phyloP scores from a whole-genome alignment of 1,140 invertebrate species.

The Atta colombica region DNA sequence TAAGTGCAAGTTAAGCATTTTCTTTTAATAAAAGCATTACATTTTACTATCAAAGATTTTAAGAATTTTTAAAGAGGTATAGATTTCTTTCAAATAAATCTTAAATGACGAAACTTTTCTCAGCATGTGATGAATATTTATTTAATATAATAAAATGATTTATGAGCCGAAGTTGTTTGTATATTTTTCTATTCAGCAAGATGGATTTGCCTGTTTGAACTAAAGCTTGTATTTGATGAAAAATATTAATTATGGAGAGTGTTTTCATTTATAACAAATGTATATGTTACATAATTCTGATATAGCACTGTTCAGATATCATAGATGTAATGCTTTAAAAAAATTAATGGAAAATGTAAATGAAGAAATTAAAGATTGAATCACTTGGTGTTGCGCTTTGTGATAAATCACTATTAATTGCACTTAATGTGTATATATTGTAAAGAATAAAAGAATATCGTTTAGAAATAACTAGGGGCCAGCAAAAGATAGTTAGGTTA shows the following conservation, averaged over 20 bases:
- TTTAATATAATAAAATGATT: slow-evolving; percentile 7
- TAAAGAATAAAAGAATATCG: slow-evolving; percentile 8
- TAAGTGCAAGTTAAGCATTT: slow-evolving; percentile 34
- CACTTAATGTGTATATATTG: slow-evolving; percentile 27
- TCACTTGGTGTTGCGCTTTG: neutral
- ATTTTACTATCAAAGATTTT: neutral
- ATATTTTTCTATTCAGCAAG: neutral
- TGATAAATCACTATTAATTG: slow-evolving; percentile 17
- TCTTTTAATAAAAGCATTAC: slow-evolving; percentile 9
- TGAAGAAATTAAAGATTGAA: neutral
- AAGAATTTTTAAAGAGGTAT: slow-evolving; percentile 31
- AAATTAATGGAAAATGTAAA: slow-evolving; percentile 47
- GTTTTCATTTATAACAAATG: slow-evolving; percentile 12
- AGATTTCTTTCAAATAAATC: slow-evolving; percentile 21
- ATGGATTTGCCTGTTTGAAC: slow-evolving; percentile 21
- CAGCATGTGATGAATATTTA: slow-evolving; percentile 37
- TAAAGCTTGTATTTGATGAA: slow-evolving; percentile 35
- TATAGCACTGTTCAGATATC: slow-evolving; percentile 48
- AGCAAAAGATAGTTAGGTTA: neutral
- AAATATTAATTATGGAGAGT: neutral
- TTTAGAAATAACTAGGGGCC: slow-evolving; percentile 31
- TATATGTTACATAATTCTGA: slow-evolving; percentile 38
- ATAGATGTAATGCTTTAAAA: slow-evolving; percentile 50
- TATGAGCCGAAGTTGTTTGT: neutral
- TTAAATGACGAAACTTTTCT: slow-evolving; percentile 4